Percentiles rank a stretch among this genome's conserved stretches.
Conservation (phyloP, 2,113 vertebrate genomes). For the Callaeas wilsoni region DNA sequence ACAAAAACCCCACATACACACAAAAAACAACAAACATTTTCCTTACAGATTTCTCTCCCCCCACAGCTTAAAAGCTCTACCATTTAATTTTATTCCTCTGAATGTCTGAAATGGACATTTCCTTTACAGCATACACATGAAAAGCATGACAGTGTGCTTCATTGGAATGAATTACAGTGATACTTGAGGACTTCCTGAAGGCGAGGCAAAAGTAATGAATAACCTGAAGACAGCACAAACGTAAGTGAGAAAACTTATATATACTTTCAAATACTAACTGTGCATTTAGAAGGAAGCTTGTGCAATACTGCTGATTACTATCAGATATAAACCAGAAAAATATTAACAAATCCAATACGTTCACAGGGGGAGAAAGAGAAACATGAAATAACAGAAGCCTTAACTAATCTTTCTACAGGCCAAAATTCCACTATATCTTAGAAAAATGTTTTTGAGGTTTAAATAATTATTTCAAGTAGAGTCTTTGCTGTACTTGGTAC, state of each 20-base stretch:
- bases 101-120: not conserved
- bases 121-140: not conserved
- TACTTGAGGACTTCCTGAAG: not conserved
- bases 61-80: not conserved
- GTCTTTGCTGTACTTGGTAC: not conserved
- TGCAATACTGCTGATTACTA: not conserved
- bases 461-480: not conserved
- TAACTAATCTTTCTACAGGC: not conserved
- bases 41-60: not conserved
- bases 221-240: not conserved
- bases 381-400: not conserved
- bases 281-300: not conserved
- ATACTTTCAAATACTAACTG: not conserved
- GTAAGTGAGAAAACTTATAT: not conserved
- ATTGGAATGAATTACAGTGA: not conserved
- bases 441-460: not conserved
- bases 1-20: not conserved
- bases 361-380: not conserved
- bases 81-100: not conserved
- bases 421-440: not conserved
- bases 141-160: not conserved
- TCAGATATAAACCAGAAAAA: not conserved
- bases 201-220: not conserved
- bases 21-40: not conserved
- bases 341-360: not conserved